These are phyloP conservation scores for Xiphophorus birchmanni DNA, from an alignment of 2,797 vertebrate genomes.

Conservation along the genomic window DNA sequence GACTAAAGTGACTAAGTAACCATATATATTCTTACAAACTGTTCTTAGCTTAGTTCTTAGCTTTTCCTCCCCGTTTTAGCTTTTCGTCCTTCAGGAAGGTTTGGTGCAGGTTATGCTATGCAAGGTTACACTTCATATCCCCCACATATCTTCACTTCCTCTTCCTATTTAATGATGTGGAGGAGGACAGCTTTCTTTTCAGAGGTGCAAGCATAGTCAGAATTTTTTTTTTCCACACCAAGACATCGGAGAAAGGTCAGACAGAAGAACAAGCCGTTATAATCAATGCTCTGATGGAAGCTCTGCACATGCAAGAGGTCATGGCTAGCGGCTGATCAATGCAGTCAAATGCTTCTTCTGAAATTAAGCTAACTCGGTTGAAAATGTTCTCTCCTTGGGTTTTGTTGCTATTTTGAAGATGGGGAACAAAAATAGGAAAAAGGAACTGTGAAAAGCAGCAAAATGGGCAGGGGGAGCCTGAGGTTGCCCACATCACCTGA, in stretches of 20 bases:
- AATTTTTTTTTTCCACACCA: conserved; percentile 29
- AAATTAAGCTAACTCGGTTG: neutral
- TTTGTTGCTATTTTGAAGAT: conserved; percentile 7
- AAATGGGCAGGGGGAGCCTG: conserved; percentile 4
- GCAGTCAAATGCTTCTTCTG: too few relatives aligned
- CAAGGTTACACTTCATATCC: conserved; percentile 44
- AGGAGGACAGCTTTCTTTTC: conserved; percentile 65
- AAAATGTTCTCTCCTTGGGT: neutral
- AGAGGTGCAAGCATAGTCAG: conserved; percentile 26
- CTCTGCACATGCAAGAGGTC: conserved; percentile 6
- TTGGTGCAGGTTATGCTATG: conserved; percentile 23
- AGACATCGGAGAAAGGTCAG: conserved; percentile 42
- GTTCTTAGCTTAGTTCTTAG: conserved; percentile 1
- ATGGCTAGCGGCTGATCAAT: neutral
- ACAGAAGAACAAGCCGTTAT: conserved; percentile 17
- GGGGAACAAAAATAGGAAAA: conserved; percentile 30
- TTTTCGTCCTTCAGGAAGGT: conserved; percentile 23
- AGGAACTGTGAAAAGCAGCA: conserved; percentile 6
- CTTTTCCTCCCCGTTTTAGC: conserved; percentile 5
- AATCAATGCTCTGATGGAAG: conserved; percentile 16
- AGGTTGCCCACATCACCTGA: conserved; percentile 11
- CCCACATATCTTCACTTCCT: conserved; percentile 44
- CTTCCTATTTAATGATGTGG: conserved; percentile 67
- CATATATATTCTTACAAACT: too few relatives aligned
- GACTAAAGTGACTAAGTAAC: neutral